Evolutionary conservation across 2,888 invertebrate species (phyloP).

Genomic region (Lepidocyrtinus sp.): DNA sequence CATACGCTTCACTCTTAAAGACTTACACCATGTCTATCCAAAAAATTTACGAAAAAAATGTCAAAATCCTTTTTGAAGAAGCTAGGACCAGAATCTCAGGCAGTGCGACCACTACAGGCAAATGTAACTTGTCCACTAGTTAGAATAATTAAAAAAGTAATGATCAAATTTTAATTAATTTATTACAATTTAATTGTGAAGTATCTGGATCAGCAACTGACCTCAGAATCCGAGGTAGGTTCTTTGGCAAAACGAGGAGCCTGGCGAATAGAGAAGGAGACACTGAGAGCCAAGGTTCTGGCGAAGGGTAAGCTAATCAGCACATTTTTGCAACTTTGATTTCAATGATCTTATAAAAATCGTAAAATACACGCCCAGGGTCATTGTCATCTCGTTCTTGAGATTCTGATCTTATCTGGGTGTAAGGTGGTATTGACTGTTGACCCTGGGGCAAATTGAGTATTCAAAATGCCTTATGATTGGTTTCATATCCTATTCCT

Average conservation of each 20-base stretch:
- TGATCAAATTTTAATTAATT: not conserved
- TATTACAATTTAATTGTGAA: not conserved
- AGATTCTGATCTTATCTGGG: no score
- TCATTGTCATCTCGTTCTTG: no score
- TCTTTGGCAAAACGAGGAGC: constrained; percentile 69
- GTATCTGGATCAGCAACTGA: constrained; percentile 65
- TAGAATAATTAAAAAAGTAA: constrained; percentile 4
- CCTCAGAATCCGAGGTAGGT: constrained; percentile 66
- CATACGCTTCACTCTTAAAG: constrained; percentile 85
- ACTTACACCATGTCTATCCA: constrained; percentile 87
- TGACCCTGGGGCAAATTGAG: no score
- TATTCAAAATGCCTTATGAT: no score
- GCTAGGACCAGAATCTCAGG: constrained; percentile 77
- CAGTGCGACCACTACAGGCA: constrained; percentile 51
- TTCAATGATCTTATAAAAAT: no score
- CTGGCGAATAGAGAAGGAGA: constrained; percentile 69
- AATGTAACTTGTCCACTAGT: constrained; percentile 48
- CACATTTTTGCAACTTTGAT: not conserved
- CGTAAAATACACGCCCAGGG: no score
- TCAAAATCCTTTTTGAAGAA: constrained; percentile 83
- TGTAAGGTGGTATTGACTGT: no score
- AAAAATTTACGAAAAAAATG: constrained; percentile 90
- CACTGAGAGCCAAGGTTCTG: constrained; percentile 70
- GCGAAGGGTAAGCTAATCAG: constrained; percentile 65
- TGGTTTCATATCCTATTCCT: not conserved